Evolutionary conservation across 1,140 invertebrate genomes (phyloP).

Genomic region (Bombus affinis): DNA sequence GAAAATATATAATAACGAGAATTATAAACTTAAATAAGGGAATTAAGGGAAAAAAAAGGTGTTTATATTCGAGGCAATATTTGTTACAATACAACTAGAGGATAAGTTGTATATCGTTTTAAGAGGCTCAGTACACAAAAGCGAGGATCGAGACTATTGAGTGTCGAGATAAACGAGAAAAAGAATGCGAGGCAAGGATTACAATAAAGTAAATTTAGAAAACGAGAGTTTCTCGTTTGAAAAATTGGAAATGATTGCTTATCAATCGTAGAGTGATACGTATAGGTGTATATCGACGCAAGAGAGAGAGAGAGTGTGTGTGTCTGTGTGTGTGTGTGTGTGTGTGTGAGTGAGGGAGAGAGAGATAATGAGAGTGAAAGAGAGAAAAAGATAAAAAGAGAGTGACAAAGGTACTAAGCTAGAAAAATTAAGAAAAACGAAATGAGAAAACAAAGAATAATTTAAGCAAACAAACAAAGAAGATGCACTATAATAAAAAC

Average conservation of each 20-base stretch:
- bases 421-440: conserved; percentile 28
- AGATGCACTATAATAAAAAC: neutral
- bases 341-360: too few relatives aligned
- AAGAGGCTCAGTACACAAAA: conserved; percentile 52
- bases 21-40: conserved; percentile 61
- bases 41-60: conserved; percentile 59
- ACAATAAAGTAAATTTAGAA: neutral
- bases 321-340: neutral
- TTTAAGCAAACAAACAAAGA: neutral
- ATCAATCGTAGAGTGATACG: conserved; percentile 41
- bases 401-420: conserved; percentile 59
- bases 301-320: neutral
- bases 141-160: conserved; percentile 18
- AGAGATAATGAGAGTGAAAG: too few relatives aligned
- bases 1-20: conserved; percentile 31
- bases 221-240: neutral
- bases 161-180: conserved; percentile 9
- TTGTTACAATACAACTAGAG: conserved; percentile 79
- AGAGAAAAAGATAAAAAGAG: neutral
- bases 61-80: conserved; percentile 82
- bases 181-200: neutral
- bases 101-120: conserved; percentile 71
- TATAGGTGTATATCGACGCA: conserved; percentile 19
- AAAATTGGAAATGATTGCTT: conserved; percentile 18
- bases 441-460: neutral